Conservation (phyloP, 2,113 vertebrate species). For the Erythrolamprus reginae region DNA sequence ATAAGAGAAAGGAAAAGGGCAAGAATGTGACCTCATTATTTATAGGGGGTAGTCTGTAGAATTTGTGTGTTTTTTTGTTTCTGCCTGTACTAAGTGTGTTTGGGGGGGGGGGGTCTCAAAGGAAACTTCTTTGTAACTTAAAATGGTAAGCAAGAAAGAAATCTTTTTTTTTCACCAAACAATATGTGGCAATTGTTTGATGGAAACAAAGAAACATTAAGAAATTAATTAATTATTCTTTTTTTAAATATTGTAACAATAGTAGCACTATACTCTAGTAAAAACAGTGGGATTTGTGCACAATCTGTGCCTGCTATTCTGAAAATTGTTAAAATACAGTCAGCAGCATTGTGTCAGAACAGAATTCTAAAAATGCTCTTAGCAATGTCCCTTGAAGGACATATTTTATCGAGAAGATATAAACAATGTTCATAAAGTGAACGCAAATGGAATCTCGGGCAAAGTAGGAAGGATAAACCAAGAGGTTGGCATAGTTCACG, state of each 20-base stretch:
- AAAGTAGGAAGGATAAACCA: background rate
- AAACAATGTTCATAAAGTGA: constrained; percentile 4
- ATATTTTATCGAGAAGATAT: constrained; percentile 7
- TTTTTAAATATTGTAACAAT: background rate
- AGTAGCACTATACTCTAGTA: background rate
- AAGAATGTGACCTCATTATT: constrained; percentile 20
- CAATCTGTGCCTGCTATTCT: background rate
- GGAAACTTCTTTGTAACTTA: background rate
- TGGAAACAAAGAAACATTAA: background rate
- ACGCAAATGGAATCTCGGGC: background rate
- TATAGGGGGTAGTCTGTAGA: background rate
- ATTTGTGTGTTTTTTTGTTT: background rate
- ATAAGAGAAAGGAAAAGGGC: constrained; percentile 1
- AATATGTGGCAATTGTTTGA: constrained; percentile 1
- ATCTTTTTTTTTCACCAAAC: background rate
- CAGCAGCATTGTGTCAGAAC: background rate
- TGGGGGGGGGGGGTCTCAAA: background rate
- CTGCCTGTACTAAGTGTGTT: background rate
- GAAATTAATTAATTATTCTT: too few relatives aligned
- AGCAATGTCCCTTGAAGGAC: background rate
- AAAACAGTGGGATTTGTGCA: background rate
- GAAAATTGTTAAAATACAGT: background rate
- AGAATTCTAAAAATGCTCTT: background rate
- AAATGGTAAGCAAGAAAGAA: background rate
- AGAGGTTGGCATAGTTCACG: background rate